A percentile compares a stretch with the other conserved stretches of the same genome.
phyloP scores from a whole-genome alignment of 2,888 invertebrate genomes.

The Trypoxylon attenuatum region DNA sequence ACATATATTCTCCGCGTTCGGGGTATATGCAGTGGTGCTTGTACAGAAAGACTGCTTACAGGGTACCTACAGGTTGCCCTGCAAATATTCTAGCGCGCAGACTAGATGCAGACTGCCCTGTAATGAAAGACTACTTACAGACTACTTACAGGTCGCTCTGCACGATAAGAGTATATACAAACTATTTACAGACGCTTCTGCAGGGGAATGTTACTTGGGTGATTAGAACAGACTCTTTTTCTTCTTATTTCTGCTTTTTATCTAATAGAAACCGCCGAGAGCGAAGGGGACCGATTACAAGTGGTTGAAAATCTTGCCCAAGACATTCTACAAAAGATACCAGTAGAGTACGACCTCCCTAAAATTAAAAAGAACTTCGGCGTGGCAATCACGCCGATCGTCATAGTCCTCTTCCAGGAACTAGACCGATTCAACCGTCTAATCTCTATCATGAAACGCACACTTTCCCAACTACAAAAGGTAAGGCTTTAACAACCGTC shows the following conservation, averaged over 20 bases:
- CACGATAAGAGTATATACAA: too few species aligned
- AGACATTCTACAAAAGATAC: conserved; percentile 87
- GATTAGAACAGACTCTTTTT: too few species aligned
- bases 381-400: conserved; percentile 86
- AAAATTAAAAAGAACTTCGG: conserved; percentile 88
- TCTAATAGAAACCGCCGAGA: neutral
- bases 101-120: too few species aligned
- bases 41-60: too few species aligned
- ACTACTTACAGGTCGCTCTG: too few species aligned
- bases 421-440: conserved; percentile 91
- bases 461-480: conserved; percentile 84
- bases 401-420: conserved; percentile 92
- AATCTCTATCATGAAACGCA: conserved; percentile 81
- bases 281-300: conserved; percentile 71
- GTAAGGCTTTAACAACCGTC: too few species aligned
- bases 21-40: too few species aligned
- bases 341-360: conserved; percentile 86
- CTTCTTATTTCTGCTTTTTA: too few species aligned
- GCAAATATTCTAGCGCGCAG: too few species aligned
- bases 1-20: too few species aligned
- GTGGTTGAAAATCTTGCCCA: conserved; percentile 86
- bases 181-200: neutral
- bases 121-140: too few species aligned
- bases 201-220: neutral
- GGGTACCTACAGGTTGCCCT: too few species aligned